phyloP scores from a whole-genome alignment of 2,113 vertebrate species.

The Mirounga angustirostris region DNA sequence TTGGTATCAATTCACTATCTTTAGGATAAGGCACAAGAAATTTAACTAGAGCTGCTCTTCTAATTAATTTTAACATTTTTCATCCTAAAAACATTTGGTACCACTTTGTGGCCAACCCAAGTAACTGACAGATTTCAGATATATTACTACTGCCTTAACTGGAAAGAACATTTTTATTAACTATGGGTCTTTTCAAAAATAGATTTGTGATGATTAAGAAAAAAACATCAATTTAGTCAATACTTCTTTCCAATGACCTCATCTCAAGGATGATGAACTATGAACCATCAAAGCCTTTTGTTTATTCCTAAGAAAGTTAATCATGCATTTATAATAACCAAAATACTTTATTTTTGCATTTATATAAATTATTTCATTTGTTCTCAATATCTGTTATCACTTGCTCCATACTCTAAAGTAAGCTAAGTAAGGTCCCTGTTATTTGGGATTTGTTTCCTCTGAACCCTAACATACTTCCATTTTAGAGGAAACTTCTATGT shows the following conservation, averaged over 20 bases:
- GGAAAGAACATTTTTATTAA: conserved; percentile 22
- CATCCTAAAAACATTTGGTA: neutral
- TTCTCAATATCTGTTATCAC: neutral
- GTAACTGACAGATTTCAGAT: conserved; percentile 6
- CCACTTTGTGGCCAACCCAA: neutral
- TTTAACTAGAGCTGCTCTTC: neutral
- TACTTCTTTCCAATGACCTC: neutral
- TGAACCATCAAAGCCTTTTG: neutral
- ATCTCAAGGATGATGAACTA: conserved; percentile 37
- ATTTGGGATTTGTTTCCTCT: conserved; percentile 9
- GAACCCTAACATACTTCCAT: neutral
- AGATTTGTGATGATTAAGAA: conserved; percentile 11
- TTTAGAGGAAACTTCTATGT: neutral
- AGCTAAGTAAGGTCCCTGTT: neutral
- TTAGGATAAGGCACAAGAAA: conserved; percentile 12
- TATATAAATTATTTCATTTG: neutral
- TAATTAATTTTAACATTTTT: conserved; percentile 56
- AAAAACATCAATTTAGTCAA: neutral
- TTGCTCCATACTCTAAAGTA: neutral
- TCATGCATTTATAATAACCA: neutral
- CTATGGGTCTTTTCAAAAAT: neutral
- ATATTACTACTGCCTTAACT: conserved; percentile 33
- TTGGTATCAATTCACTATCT: neutral
- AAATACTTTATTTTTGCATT: conserved; percentile 1
- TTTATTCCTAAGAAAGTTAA: neutral